phyloP scores from a whole-genome alignment of 2,888 invertebrate species.

The Xestia rhomboidea region DNA sequence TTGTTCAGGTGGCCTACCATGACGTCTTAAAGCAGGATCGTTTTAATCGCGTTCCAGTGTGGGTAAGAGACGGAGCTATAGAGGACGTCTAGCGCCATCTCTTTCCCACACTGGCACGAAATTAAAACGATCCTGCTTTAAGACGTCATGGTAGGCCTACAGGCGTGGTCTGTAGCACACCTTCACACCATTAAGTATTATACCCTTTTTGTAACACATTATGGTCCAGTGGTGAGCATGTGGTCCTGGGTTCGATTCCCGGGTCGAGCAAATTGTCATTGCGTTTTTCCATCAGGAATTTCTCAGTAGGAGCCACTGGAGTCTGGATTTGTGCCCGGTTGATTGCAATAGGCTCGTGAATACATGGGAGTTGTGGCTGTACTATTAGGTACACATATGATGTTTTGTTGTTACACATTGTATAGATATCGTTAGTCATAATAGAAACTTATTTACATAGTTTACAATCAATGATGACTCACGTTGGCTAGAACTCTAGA shows the following conservation, averaged over 20 bases:
- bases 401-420: background rate
- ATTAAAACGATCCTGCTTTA: no score
- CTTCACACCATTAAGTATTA: background rate
- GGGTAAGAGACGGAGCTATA: no score
- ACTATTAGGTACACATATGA: background rate
- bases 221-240: background rate
- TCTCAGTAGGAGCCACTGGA: background rate
- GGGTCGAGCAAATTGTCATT: background rate
- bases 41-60: no score
- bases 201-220: background rate
- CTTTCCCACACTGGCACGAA: no score
- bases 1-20: no score
- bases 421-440: slow-evolving; percentile 23
- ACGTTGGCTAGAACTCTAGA: slow-evolving; percentile 1
- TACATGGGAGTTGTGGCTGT: background rate
- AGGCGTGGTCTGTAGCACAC: background rate
- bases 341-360: background rate
- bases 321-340: background rate
- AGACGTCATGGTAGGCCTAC: no score
- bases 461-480: slow-evolving; percentile 37
- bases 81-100: no score
- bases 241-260: background rate
- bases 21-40: no score
- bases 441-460: slow-evolving; percentile 28
- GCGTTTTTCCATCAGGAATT: background rate